These are phyloP conservation scores for Labeo catla DNA, from an alignment of 2,113 vertebrate species.

Conservation along the genomic window DNA sequence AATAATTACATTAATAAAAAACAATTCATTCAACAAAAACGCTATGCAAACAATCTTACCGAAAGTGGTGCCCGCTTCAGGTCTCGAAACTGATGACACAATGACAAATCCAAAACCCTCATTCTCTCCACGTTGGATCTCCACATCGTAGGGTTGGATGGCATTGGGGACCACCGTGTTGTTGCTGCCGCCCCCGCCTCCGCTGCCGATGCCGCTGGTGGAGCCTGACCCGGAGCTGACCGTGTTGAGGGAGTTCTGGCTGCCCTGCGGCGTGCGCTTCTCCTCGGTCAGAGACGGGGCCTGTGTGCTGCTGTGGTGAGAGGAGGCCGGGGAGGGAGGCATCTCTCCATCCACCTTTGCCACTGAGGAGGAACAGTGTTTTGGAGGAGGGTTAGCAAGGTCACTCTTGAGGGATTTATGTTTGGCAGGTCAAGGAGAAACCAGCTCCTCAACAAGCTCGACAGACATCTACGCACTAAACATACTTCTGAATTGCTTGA, in stretches of 20 bases:
- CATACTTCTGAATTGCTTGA: background rate
- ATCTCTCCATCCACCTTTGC: slow-evolving; percentile 90
- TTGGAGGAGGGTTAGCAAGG: background rate
- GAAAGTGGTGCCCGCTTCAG: slow-evolving; percentile 93
- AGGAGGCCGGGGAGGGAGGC: slow-evolving; percentile 92
- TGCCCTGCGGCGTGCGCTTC: slow-evolving; percentile 94
- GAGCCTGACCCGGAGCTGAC: slow-evolving; percentile 96
- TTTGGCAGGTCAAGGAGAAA: slow-evolving; percentile 50
- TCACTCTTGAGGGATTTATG: slow-evolving; percentile 10
- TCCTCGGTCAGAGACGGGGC: slow-evolving; percentile 92
- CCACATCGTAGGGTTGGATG: slow-evolving; percentile 93
- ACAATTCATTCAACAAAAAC: too few species aligned
- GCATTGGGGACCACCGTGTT: slow-evolving; percentile 77
- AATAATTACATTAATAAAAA: too few species aligned
- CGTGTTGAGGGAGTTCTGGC: slow-evolving; percentile 97
- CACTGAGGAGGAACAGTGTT: slow-evolving; percentile 61
- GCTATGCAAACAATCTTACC: slow-evolving; percentile 78
- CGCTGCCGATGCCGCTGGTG: slow-evolving; percentile 87
- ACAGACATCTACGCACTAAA: slow-evolving; percentile 2
- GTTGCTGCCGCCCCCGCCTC: slow-evolving; percentile 75
- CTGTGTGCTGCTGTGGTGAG: slow-evolving; percentile 97
- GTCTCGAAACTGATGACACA: slow-evolving; percentile 94
- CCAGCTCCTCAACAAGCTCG: slow-evolving; percentile 58
- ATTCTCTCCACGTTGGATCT: slow-evolving; percentile 92
- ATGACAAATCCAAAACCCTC: slow-evolving; percentile 99